phyloP scores from a whole-genome alignment of 2,888 invertebrate species.

The Isoperla grammatica region DNA sequence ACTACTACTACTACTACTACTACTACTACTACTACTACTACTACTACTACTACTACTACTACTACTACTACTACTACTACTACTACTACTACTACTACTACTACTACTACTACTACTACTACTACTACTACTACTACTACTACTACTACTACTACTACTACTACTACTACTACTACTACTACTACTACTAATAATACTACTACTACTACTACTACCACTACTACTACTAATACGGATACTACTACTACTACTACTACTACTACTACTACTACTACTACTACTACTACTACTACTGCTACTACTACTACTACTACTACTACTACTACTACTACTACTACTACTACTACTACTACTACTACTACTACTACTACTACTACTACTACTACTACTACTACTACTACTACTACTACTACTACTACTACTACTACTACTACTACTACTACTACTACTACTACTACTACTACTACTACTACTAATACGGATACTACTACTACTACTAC shows the following conservation, averaged over 20 bases:
- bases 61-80: slow-evolving; percentile 6
- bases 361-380: slow-evolving; percentile 6
- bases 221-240: too few species aligned
- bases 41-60: slow-evolving; percentile 6
- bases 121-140: slow-evolving; percentile 6
- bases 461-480: too few species aligned
- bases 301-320: too few species aligned
- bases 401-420: slow-evolving; percentile 4
- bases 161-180: too few species aligned
- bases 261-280: too few species aligned
- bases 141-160: slow-evolving; percentile 6
- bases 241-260: too few species aligned
- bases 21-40: slow-evolving; percentile 6
- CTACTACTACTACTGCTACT: too few species aligned
- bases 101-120: slow-evolving; percentile 6
- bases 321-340: too few species aligned
- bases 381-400: slow-evolving; percentile 4
- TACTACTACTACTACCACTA: too few species aligned
- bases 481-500: too few species aligned
- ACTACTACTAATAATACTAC: too few species aligned
- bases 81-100: slow-evolving; percentile 6
- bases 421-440: slow-evolving; percentile 6
- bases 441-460: slow-evolving; percentile 4
- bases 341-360: slow-evolving; percentile 6
- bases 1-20: slow-evolving; percentile 6